Conservation (phyloP, 2,797 vertebrate genomes). For the Neosilurus hyrtlii region DNA sequence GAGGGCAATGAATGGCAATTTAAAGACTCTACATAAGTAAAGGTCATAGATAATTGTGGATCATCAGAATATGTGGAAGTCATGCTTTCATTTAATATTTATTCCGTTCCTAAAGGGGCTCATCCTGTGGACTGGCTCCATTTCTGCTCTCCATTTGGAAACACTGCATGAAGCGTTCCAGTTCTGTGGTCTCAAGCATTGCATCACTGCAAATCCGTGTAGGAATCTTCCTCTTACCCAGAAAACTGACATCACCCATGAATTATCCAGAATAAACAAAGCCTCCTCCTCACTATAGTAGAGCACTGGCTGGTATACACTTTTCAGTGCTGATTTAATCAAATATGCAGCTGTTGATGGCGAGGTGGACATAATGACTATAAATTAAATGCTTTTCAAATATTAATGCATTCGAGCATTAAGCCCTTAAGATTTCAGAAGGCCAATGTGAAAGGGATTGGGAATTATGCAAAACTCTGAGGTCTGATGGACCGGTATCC, state of each 20-base stretch:
- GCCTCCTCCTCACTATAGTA: neutral
- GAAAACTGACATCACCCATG: slow-evolving; percentile 54
- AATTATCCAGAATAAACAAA: slow-evolving; percentile 41
- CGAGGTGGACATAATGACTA: slow-evolving; percentile 40
- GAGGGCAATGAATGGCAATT: neutral
- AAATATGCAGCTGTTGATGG: slow-evolving; percentile 47
- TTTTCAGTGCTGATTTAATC: slow-evolving; percentile 23
- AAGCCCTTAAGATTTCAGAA: slow-evolving; percentile 35
- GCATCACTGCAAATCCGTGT: slow-evolving; percentile 43
- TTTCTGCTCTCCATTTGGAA: slow-evolving; percentile 33
- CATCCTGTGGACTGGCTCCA: slow-evolving; percentile 14
- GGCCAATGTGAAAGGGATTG: neutral
- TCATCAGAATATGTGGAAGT: slow-evolving; percentile 13
- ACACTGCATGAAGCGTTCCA: slow-evolving; percentile 46
- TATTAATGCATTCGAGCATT: slow-evolving; percentile 45
- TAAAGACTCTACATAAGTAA: neutral
- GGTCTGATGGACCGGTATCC: no score
- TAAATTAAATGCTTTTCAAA: slow-evolving; percentile 55
- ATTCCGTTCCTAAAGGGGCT: slow-evolving; percentile 10
- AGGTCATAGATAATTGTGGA: slow-evolving; percentile 6
- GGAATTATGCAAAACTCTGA: neutral
- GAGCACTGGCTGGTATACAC: slow-evolving; percentile 2
- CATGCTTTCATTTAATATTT: slow-evolving; percentile 27
- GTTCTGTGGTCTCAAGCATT: slow-evolving; percentile 47
- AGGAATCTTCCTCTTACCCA: slow-evolving; percentile 49